Evolutionary conservation across 2,888 invertebrate species (phyloP).

Genomic region (Paralinhomoeus sp.): DNA sequence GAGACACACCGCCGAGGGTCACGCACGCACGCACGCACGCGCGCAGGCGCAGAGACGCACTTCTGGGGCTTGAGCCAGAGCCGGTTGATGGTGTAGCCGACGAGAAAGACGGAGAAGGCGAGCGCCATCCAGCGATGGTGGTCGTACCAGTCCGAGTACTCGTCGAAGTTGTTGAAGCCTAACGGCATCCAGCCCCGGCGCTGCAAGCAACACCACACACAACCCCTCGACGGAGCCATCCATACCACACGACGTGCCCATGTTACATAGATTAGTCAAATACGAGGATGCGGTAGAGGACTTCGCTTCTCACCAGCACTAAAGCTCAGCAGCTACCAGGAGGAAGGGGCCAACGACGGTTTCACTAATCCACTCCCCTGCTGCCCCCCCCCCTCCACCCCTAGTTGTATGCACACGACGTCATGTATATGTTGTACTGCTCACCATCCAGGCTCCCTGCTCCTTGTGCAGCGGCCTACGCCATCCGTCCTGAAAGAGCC

Average conservation of each 20-base stretch:
- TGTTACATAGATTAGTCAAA: too few relatives aligned
- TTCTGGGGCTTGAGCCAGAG: constrained; percentile 16
- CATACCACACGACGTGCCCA: neutral
- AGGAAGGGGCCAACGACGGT: too few relatives aligned
- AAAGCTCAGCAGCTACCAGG: too few relatives aligned
- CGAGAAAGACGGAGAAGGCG: neutral
- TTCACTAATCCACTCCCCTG: too few relatives aligned
- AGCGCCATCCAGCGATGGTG: constrained; percentile 10
- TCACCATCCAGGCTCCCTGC: constrained; percentile 11
- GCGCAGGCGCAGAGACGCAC: constrained; percentile 6
- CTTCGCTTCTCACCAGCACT: too few relatives aligned
- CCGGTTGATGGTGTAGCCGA: neutral
- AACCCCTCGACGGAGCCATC: too few relatives aligned
- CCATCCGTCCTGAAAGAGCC: constrained; percentile 20
- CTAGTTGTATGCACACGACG: too few relatives aligned
- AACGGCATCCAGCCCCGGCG: constrained; percentile 23
- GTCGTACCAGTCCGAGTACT: constrained; percentile 20
- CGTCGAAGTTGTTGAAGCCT: constrained; percentile 19
- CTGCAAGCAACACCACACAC: constrained; percentile 20
- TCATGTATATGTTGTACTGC: too few relatives aligned
- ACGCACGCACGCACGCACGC: neutral
- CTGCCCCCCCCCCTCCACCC: too few relatives aligned
- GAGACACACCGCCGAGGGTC: too few relatives aligned
- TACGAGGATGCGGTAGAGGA: too few relatives aligned
- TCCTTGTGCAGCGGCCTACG: constrained; percentile 22